Evolutionary conservation across 2,888 invertebrate genomes (phyloP).

Genomic region (Mantis religiosa): DNA sequence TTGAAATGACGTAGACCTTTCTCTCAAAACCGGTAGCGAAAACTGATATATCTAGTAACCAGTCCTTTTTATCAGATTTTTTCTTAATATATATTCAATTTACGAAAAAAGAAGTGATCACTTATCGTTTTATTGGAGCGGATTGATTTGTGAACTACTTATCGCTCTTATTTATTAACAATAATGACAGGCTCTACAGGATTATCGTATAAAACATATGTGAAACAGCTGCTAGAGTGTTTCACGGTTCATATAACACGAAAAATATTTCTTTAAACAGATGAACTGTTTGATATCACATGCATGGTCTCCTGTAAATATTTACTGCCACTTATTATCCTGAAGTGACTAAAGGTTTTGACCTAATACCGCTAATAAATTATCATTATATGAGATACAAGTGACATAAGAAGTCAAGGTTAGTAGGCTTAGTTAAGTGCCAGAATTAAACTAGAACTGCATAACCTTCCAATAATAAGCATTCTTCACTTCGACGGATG

Average conservation of each 20-base stretch:
- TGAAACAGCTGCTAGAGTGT: not conserved
- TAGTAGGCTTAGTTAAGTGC: not conserved
- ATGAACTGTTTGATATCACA: not conserved
- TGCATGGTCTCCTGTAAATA: not conserved
- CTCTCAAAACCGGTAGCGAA: not conserved
- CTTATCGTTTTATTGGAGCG: not conserved
- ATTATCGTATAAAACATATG: not conserved
- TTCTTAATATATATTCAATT: not conserved
- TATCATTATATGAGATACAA: not conserved
- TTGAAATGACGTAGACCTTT: no score
- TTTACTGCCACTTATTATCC: not conserved
- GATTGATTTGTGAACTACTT: not conserved
- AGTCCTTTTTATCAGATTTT: not conserved
- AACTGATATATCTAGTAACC: not conserved
- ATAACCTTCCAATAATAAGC: not conserved
- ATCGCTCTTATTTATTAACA: not conserved
- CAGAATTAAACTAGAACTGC: not conserved
- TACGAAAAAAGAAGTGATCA: not conserved
- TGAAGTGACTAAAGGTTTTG: not conserved
- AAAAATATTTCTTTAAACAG: not conserved
- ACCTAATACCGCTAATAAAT: not conserved
- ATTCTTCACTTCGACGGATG: not conserved
- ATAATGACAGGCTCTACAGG: not conserved
- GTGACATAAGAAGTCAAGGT: not conserved
- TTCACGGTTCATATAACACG: not conserved